Evolutionary conservation across 2,113 vertebrate genomes (phyloP).

Genomic region (Budorcas taxicolor): DNA sequence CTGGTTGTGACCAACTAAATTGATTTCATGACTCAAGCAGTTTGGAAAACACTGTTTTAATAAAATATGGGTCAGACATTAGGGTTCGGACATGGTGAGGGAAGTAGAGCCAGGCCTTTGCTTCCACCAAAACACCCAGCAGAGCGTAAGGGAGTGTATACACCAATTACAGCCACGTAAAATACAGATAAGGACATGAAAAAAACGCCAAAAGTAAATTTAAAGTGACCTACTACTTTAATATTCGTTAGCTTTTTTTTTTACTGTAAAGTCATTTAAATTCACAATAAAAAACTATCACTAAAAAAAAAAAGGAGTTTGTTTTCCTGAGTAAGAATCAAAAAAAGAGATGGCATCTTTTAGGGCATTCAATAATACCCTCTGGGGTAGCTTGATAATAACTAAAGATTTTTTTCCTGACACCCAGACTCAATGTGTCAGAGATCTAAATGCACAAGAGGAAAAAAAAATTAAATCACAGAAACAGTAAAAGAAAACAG

Average conservation of each 20-base stretch:
- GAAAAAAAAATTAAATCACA: not conserved
- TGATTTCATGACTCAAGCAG: not conserved
- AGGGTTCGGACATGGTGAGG: not conserved
- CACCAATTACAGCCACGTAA: not conserved
- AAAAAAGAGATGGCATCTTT: not conserved
- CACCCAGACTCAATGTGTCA: not conserved
- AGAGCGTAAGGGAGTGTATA: not conserved
- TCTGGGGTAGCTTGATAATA: not conserved
- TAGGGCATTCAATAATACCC: not conserved
- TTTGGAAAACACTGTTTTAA: not conserved
- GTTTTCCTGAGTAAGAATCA: not conserved
- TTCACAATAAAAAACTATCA: not conserved
- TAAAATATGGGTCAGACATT: not conserved
- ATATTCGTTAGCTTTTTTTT: not conserved
- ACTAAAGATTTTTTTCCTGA: not conserved
- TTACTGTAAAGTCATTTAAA: not conserved
- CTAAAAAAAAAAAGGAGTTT: not conserved
- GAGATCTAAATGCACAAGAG: not conserved
- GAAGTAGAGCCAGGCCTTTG: not conserved
- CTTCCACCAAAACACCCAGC: not conserved
- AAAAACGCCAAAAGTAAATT: not conserved
- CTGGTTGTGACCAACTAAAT: not conserved
- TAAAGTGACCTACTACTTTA: not conserved
- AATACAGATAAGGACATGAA: not conserved
- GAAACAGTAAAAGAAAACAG: not conserved